Evolutionary conservation across 2,113 vertebrate species (phyloP), one percentile per base, ranked within the genome.

Genomic region (Syngnathus floridae): DNA sequence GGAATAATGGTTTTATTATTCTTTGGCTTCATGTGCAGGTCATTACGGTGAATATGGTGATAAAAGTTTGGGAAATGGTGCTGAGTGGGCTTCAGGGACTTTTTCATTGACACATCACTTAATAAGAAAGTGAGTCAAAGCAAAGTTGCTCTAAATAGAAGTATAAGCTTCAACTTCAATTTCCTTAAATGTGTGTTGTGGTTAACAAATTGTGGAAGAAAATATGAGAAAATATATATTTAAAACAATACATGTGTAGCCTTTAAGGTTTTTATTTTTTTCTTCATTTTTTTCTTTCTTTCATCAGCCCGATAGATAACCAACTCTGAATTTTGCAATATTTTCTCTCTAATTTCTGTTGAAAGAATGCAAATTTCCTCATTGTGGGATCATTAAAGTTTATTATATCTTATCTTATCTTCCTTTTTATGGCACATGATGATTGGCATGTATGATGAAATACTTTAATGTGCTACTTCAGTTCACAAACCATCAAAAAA

Each of bases 1-100:
- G 57, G 67, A 77, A 79, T 76, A 76, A 81, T 72, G 43, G 64
- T 73, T 70, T 65, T 73, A 71, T 73, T 69, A 69, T 72, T 4
- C 54, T 64, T 62, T 80, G 77, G 65, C 67, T 67, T 65, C 0
- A 14, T 37, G 60, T 57, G 36, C 36, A 35, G 41, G 67, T 72
- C 72, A 55, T 79, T 69, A 69, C 66, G 12, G n/a, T 22, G 8
- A 49, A 46, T 46, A 46, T 46, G 45, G 58, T 56, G 66, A 49
- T 55, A 36, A 78, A 71, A 64, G 26, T 64, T 57, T 26, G 75
- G 45, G 17, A 46, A 46, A 46, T 16, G 45, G 45, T 46, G 45
- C 45, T 46, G 14, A 16, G 45, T 46, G 45, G 14, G 45, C 45
- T 4, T 17, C 5, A 9, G 11, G 5, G 26, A 55, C 13, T 55